A percentile compares a stretch with the other conserved stretches of the same genome.
Conservation (phyloP, 2,888 invertebrate genomes). For the Globia sparganii region DNA sequence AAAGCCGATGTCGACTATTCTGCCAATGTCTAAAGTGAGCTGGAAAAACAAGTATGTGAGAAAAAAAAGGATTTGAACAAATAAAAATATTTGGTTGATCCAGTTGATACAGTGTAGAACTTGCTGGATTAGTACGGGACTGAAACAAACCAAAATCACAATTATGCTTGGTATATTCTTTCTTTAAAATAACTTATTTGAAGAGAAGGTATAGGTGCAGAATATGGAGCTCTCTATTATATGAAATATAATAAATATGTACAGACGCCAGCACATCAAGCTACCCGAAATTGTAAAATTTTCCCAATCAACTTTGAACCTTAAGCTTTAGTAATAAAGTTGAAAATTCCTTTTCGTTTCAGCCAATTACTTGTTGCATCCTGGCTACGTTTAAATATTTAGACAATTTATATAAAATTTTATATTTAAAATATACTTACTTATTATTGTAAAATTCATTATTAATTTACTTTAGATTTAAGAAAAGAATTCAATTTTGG, state of each 20-base stretch:
- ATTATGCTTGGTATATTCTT: neutral
- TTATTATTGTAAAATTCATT: conserved; percentile 7
- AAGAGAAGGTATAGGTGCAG: neutral
- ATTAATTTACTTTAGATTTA: conserved; percentile 11
- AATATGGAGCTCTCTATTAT: conserved; percentile 22
- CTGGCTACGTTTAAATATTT: conserved; percentile 6
- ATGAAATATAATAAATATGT: conserved; percentile 8
- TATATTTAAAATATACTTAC: conserved; percentile 15
- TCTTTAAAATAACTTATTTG: neutral
- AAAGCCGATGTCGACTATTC: too few relatives aligned
- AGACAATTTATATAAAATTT: conserved; percentile 15
- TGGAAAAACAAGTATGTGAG: too few relatives aligned
- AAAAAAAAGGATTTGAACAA: too few relatives aligned
- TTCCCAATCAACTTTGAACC: too few relatives aligned
- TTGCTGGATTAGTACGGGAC: too few relatives aligned
- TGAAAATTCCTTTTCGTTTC: neutral
- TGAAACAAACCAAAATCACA: too few relatives aligned
- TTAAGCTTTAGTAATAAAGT: too few relatives aligned
- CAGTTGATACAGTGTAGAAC: too few relatives aligned
- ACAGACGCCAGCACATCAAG: too few relatives aligned
- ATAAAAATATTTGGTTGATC: too few relatives aligned
- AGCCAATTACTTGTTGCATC: neutral
- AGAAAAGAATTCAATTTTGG: conserved; percentile 24
- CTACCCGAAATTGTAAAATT: too few relatives aligned
- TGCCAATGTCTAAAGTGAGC: too few relatives aligned